Base-by-base conservation (phyloP, 2,113 vertebrate species). In the Pituophis catenifer region DNA sequence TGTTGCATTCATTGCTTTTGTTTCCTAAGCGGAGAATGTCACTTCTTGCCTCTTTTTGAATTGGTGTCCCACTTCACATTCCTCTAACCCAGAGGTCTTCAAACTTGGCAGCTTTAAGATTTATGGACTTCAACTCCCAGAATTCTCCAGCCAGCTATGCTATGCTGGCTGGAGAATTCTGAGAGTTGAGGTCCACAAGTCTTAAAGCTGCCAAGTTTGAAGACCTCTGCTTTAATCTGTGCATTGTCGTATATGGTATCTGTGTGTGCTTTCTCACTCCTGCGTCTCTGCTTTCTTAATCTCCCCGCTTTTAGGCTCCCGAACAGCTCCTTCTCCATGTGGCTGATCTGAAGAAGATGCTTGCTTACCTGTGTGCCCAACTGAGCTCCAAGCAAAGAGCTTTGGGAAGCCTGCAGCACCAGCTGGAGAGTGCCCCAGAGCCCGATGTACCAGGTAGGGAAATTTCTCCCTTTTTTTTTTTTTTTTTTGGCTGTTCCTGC, bases 371-470 rank as follows among this genome's bases (percentile, higher is more conserved):
- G 19, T 93, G 81, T 38, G 94, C 96, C 44, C 89, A 97, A 19
- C 94, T 97, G n/a, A 95, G 97, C 5, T 96, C 96, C 89, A 95
- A 97, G 75, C 96, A 95, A 0, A 92, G 93, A 10, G 95, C 96
- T 0, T 89, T 96, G 81, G 94, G 94, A 89, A 96, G 91, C 59
- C 59, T 96, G 33, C 95, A 98, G 93, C 95, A 95, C 50, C 96
- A 95, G 87, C 92, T 92, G 1, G 93, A 94, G 0, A 93, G 86
- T 86, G 96, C 97, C 21, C 96, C 95, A 10, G 96, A 95, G 3
- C 95, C 97, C 12, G 96, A 97, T 94, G 96, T 97, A 53, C 97
- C 98, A 89, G 96, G 98, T 98, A 97, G 94, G 92, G 19, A n/a
- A 9, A 9, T 48, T 3, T 19, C 33, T 81, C 9, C 9, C 2